Base-by-base conservation (phyloP, 2,113 vertebrate species). In the Eublepharis macularius region DNA sequence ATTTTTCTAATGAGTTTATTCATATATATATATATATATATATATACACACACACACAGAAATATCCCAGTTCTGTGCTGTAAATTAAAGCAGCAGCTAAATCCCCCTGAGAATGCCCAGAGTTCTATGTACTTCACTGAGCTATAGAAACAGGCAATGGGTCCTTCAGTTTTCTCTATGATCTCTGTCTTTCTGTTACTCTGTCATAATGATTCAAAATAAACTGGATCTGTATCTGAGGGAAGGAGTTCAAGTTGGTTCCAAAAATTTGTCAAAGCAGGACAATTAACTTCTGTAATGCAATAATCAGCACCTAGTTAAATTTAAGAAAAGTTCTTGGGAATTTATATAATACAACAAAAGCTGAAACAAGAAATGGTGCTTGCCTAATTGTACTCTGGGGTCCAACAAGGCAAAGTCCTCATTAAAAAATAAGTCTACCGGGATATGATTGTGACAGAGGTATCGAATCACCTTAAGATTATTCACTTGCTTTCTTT, bases 1-100 rank as follows among this genome's bases (percentile, higher is more conserved):
- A 66, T 41, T 72, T 54, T 41, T 65, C 41, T 87, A 85, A 77
- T 81, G 14, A 65, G 43, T 32, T 73, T 65, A 65, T 39, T 80
- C 54, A 32, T 63, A 29, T 51, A 43, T 73, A 74, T 86, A 89
- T n/a, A 85, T n/a, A n/a, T n/a, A n/a, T n/a, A n/a, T n/a, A n/a
- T n/a, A n/a, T n/a, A n/a, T n/a, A n/a, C n/a, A n/a, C n/a, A n/a
- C n/a, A n/a, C n/a, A n/a, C n/a, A n/a, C n/a, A 85, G 86, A 32
- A 8, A n/a, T 66, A 63, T 68, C 47, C 43, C 60, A 77, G 17
- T 39, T 54, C n/a, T 51, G 43, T 75, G 34, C 12, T 72, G 34
- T 54, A 75, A 74, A 14, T 66, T 49, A 84, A 21, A 16, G 21
- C 41, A 63, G 34, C 17, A 32, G 41, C 36, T 57, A 14, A 77